A percentile compares a stretch with the other conserved stretches of the same genome.
Evolutionary conservation across 2,797 vertebrate genomes (phyloP).

Genomic region (Apogon talboti): DNA sequence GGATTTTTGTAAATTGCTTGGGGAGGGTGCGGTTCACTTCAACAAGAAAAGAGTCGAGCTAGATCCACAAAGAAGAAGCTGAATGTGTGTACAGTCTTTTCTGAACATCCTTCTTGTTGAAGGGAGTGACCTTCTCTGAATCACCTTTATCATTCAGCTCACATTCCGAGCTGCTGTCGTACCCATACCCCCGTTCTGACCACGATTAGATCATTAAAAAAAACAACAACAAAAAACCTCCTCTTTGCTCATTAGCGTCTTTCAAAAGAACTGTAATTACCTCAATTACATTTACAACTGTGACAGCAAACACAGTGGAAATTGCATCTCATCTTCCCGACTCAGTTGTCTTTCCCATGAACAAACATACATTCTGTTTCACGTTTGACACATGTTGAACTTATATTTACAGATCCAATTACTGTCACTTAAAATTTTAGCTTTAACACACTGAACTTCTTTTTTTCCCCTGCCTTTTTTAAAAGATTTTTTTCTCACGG

Average conservation of each 20-base stretch:
- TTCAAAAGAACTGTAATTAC: conserved; percentile 21
- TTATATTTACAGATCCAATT: conserved; percentile 6
- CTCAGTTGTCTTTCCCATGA: conserved; percentile 1
- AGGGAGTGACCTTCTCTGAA: conserved; percentile 51
- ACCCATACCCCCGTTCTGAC: conserved; percentile 11
- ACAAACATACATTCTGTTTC: background rate
- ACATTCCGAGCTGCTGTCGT: background rate
- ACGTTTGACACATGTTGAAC: conserved; percentile 1
- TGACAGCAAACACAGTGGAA: conserved; percentile 24
- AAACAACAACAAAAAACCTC: background rate
- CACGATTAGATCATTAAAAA: background rate
- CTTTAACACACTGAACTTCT: background rate
- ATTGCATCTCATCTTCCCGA: conserved; percentile 14
- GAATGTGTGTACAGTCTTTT: background rate
- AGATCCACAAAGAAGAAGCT: background rate
- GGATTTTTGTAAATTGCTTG: conserved; percentile 31
- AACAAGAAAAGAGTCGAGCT: conserved; percentile 25
- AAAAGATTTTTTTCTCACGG: background rate
- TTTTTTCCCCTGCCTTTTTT: too few relatives aligned
- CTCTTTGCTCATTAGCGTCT: conserved; percentile 8
- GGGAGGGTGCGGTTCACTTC: conserved; percentile 48
- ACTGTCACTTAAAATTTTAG: background rate
- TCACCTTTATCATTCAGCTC: conserved; percentile 29
- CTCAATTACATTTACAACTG: background rate
- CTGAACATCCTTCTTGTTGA: background rate